Conservation (phyloP, 2,113 vertebrate species). For the Antennarius striatus region DNA sequence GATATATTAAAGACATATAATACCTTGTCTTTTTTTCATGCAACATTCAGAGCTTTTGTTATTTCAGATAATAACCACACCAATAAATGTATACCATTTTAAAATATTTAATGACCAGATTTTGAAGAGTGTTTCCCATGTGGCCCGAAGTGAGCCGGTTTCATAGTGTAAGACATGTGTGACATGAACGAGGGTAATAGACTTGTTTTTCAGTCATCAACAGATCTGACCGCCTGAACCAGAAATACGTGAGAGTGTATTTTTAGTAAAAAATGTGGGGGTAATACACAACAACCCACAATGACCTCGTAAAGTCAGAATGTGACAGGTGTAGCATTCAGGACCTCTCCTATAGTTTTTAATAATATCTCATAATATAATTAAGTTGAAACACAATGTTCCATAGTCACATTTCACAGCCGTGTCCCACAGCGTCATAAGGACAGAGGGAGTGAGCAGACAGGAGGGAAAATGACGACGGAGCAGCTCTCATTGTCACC, state of each 20-base stretch:
- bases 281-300: not conserved
- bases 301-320: constrained; percentile 10
- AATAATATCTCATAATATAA: no score
- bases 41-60: no score
- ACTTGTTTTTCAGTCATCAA: constrained; percentile 33
- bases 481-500: constrained; percentile 35
- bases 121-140: no score
- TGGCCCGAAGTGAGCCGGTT: not conserved
- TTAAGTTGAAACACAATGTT: constrained; percentile 8
- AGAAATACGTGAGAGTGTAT: constrained; percentile 5
- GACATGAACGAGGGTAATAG: constrained; percentile 14
- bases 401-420: constrained; percentile 21
- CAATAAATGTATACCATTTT: no score
- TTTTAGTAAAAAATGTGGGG: not conserved
- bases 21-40: no score
- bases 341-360: not conserved
- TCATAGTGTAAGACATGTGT: constrained; percentile 6
- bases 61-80: no score
- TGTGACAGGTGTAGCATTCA: constrained; percentile 4
- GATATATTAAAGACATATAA: constrained; percentile 4
- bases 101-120: no score
- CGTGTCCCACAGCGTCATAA: constrained; percentile 26
- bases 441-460: constrained; percentile 24
- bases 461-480: constrained; percentile 22
- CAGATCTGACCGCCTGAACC: constrained; percentile 29